Evolutionary conservation across 2,113 vertebrate genomes (phyloP).

Genomic region (Micromys minutus): DNA sequence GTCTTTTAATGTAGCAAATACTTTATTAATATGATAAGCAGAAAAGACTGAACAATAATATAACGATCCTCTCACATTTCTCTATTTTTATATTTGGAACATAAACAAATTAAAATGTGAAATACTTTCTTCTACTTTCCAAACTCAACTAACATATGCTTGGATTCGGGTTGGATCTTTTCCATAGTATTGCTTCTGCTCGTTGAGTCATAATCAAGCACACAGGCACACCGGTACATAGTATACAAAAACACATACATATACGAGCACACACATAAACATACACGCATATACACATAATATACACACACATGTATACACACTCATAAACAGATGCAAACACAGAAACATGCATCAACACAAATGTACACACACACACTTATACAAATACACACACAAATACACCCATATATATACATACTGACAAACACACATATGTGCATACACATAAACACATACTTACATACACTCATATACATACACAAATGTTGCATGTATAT

Average conservation of each 20-base stretch:
- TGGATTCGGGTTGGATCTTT: neutral
- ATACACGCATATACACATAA: no score
- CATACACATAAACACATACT: neutral
- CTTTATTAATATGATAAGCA: neutral
- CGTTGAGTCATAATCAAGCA: neutral
- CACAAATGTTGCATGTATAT: neutral
- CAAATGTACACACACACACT: neutral
- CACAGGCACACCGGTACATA: neutral
- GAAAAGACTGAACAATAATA: neutral
- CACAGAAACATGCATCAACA: no score
- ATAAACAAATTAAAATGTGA: neutral
- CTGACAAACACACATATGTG: neutral
- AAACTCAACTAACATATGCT: neutral
- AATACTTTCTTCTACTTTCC: neutral
- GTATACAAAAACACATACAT: neutral
- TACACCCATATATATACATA: neutral
- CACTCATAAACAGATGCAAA: neutral
- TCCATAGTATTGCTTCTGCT: neutral
- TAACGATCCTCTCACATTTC: neutral
- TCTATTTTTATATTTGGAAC: constrained; percentile 6
- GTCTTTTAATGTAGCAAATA: neutral
- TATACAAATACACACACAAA: neutral
- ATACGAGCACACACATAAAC: no score
- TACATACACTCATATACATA: no score
- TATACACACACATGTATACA: no score